Evolutionary conservation across 1,140 invertebrate genomes (phyloP).

Genomic region (Temnothorax nylanderi): DNA sequence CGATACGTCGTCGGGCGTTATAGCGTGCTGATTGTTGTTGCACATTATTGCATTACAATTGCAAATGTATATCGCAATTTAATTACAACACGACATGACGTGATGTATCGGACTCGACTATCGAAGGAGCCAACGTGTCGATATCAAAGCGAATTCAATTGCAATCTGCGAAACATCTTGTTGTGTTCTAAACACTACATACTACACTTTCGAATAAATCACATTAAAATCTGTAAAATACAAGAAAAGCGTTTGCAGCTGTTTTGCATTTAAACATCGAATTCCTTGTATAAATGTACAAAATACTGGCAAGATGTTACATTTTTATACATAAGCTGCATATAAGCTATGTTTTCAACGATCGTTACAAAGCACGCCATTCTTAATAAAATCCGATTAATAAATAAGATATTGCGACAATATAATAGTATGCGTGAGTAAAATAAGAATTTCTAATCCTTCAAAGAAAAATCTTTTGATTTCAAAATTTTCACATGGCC

Average conservation of each 20-base stretch:
- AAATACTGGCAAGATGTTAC: neutral
- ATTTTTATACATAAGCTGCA: neutral
- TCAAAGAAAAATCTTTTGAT: constrained; percentile 4
- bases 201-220: neutral
- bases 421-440: neutral
- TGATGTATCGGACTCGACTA: constrained; percentile 38
- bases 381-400: constrained; percentile 4
- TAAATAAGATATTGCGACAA: neutral
- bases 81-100: constrained; percentile 47
- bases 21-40: constrained; percentile 54
- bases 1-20: constrained; percentile 51
- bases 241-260: neutral
- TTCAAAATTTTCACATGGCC: neutral
- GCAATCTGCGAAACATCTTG: neutral
- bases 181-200: neutral
- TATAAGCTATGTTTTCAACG: neutral
- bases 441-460: constrained; percentile 6
- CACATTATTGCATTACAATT: constrained; percentile 60
- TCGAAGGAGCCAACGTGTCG: constrained; percentile 48
- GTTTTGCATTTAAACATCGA: neutral
- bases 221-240: neutral
- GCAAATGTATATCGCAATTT: constrained; percentile 55
- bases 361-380: neutral
- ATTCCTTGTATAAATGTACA: neutral
- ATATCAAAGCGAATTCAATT: constrained; percentile 56